phyloP scores from a whole-genome alignment of 2,797 vertebrate genomes.

The Hippopotamyrus pictus region DNA sequence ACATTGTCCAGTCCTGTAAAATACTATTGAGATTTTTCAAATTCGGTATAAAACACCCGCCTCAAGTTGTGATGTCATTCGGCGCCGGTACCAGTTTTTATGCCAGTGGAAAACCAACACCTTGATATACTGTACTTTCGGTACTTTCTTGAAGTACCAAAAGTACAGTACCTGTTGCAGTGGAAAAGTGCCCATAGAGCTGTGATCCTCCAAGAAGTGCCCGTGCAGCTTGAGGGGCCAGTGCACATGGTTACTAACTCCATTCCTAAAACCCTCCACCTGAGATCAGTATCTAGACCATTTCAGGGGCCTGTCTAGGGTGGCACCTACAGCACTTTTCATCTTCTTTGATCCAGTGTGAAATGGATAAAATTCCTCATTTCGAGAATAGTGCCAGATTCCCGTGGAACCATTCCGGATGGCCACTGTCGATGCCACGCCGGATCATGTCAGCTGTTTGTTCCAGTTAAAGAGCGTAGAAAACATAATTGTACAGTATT shows the following conservation, averaged over 20 bases:
- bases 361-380: background rate
- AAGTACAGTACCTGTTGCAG: background rate
- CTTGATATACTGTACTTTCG: background rate
- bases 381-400: background rate
- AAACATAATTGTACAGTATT: background rate
- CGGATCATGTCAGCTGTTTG: background rate
- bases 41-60: background rate
- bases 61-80: background rate
- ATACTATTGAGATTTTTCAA: background rate
- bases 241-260: background rate
- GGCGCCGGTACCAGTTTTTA: background rate
- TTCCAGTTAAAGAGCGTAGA: background rate
- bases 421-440: background rate
- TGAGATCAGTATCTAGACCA: background rate
- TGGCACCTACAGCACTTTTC: background rate
- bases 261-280: background rate
- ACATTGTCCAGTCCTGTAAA: background rate
- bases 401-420: background rate
- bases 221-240: background rate
- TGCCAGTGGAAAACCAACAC: background rate
- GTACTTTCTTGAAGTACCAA: background rate
- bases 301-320: background rate
- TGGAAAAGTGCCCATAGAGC: background rate
- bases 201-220: background rate
- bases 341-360: background rate